Evolutionary conservation across 2,113 vertebrate species (phyloP), one percentile per base, ranked within the genome.

Genomic region (Tricholaema leucomelas): DNA sequence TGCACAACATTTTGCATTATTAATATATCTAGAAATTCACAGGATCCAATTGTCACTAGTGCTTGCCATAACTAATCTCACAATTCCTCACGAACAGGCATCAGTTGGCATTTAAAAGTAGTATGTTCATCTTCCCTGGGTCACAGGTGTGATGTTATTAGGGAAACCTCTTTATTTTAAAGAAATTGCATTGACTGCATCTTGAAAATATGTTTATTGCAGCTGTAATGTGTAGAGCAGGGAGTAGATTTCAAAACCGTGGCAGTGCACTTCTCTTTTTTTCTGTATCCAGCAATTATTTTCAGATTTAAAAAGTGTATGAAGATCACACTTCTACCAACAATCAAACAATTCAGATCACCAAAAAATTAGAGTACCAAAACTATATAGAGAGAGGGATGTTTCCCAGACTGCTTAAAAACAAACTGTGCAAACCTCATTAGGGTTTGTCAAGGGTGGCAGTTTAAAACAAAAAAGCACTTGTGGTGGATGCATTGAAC

Each of bases 361-460:
- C 10, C 12, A 71, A 31, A 73, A 87, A 58, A 19, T 14, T 31
- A 23, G 9, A 33, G 33, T 19, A 66, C 9, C 30, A 73, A 69
- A 76, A 50, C 16, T 28, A 59, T 28, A 59, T 10, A 7, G 20
- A 74, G 11, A 56, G 2, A 5, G 12, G 11, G 19, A 84, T 6
- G 7, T 24, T 87, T 66, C 28, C 21, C 33, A 71, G n/a, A 35
- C 6, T 35, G 3, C 19, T 66, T 67, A 31, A 82, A 42, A 3
- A 36, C 3, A 59, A 40, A 33, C 15, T n/a, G 8, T 30, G 4
- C 6, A 9, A 44, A 20, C 7, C 5, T 50, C 1, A 0, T 38
- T 35, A 35, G 10, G 14, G 58, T 40, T 59, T 78, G 31, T 40
- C 52, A 66, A 40, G 77, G 16, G 19, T 31, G 14, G 10, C 6